phyloP scores from a whole-genome alignment of 1,140 invertebrate species.

The Tigriopus japonicus region DNA sequence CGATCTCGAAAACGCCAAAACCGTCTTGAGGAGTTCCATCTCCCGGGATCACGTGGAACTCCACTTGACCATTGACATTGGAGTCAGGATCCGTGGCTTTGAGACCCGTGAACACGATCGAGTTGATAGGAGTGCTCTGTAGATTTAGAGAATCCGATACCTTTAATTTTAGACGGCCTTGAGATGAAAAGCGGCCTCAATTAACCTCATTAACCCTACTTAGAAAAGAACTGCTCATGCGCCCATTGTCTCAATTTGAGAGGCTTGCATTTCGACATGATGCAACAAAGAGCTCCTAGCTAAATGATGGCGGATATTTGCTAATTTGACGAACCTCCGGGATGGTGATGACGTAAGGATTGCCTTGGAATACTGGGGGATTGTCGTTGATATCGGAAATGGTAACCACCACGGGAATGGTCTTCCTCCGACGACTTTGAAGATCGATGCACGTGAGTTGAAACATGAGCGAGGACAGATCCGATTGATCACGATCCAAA shows the following conservation, averaged over 20 bases:
- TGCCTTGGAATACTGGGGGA: constrained; percentile 33
- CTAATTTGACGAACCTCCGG: no score
- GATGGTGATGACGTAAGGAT: constrained; percentile 57
- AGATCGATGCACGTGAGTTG: constrained; percentile 57
- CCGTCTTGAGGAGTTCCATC: background rate
- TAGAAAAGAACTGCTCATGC: no score
- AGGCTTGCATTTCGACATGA: no score
- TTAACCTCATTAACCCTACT: no score
- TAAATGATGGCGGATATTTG: no score
- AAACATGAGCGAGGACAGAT: constrained; percentile 65
- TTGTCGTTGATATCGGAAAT: constrained; percentile 82
- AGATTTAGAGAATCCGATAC: no score
- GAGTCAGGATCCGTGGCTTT: background rate
- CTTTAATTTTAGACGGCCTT: no score
- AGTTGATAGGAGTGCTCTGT: no score
- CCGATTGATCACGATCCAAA: constrained; percentile 61
- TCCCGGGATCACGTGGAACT: background rate
- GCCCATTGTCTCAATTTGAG: no score
- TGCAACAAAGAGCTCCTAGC: no score
- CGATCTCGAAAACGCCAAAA: background rate
- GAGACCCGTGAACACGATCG: no score
- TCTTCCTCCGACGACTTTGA: constrained; percentile 43
- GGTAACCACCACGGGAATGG: constrained; percentile 66
- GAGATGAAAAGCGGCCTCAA: no score
- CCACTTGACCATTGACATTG: constrained; percentile 9